phyloP scores from a whole-genome alignment of 1,140 invertebrate species.

The Hormaphis cornu region DNA sequence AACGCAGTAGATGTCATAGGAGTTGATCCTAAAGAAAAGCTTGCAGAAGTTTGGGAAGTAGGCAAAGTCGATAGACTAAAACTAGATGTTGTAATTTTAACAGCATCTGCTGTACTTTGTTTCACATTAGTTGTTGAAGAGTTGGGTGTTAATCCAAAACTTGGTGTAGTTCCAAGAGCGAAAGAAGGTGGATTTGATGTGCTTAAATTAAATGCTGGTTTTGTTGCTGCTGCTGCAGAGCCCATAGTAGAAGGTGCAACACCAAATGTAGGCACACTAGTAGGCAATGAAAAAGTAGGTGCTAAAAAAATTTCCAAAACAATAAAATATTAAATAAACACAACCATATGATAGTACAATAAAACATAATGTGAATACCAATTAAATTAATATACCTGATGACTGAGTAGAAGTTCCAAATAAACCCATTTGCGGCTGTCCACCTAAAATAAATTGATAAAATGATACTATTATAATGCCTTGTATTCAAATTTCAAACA shows the following conservation, averaged over 20 bases:
- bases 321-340: neutral
- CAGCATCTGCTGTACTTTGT: neutral
- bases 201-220: neutral
- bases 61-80: neutral
- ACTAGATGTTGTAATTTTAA: neutral
- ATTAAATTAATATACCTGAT: neutral
- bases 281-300: neutral
- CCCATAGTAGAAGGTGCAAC: neutral
- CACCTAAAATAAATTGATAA: neutral
- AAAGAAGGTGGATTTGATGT: neutral
- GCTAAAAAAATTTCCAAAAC: neutral
- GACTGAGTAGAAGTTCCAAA: neutral
- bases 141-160: neutral
- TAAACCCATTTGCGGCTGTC: slow-evolving; percentile 2
- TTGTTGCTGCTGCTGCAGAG: neutral
- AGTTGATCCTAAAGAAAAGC: neutral
- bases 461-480: too few relatives aligned
- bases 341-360: neutral
- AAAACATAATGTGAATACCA: neutral
- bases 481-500: neutral
- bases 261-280: neutral
- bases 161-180: neutral
- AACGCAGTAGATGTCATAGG: neutral
- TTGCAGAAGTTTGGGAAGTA: neutral
- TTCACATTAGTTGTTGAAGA: neutral